Conservation (phyloP, 2,888 invertebrate species). For the Hipparchia sbordonii region DNA sequence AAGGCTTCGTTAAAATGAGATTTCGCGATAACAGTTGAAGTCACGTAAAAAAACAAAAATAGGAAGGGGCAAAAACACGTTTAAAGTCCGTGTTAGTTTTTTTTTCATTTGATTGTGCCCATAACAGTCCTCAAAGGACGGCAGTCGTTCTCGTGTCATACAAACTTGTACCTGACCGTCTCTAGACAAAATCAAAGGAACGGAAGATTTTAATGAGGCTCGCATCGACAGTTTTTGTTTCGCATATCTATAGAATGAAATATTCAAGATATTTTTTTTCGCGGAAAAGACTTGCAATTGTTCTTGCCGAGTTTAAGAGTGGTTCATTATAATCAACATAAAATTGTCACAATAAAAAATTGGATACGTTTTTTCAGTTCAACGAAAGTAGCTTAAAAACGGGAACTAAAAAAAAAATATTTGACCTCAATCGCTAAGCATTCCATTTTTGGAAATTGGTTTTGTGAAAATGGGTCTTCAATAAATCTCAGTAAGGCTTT, state of each 20-base stretch:
- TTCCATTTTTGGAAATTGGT: neutral
- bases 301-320: conserved; percentile 11
- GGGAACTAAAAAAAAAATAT: neutral
- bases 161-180: conserved; percentile 64
- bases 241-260: conserved; percentile 49
- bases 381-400: neutral
- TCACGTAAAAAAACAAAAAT: conserved; percentile 20
- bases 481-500: conserved; percentile 13
- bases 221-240: conserved; percentile 74
- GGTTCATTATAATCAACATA: neutral
- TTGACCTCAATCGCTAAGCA: neutral
- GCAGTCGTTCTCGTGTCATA: conserved; percentile 54
- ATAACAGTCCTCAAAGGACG: conserved; percentile 59
- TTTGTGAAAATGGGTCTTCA: neutral
- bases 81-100: conserved; percentile 40
- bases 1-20: conserved; percentile 10
- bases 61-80: conserved; percentile 30
- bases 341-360: neutral
- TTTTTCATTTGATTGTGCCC: conserved; percentile 47
- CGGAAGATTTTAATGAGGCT: conserved; percentile 83
- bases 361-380: neutral
- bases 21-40: conserved; percentile 1
- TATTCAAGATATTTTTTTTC: conserved; percentile 43
- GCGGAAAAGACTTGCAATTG: conserved; percentile 37
- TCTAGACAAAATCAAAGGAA: conserved; percentile 76